Evolutionary conservation across 2,113 vertebrate species (phyloP).

Genomic region (Eolophus roseicapilla): DNA sequence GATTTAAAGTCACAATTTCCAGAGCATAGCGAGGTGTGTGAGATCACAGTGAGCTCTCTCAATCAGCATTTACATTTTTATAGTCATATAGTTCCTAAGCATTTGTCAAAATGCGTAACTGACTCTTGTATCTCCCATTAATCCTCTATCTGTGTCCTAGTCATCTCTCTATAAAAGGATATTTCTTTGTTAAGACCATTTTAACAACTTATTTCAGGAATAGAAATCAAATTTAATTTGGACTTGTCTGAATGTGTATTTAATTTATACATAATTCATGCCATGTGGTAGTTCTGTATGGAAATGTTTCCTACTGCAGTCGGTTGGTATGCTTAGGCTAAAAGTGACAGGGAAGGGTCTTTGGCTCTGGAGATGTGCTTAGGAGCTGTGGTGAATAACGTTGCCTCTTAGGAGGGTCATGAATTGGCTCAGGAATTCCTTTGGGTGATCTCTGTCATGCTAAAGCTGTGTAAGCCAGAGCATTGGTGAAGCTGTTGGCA

Average conservation of each 20-base stretch:
- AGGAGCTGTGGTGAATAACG: accelerated
- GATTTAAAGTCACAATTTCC: background rate
- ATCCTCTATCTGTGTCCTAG: background rate
- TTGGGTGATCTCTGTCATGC: background rate
- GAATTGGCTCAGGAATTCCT: background rate
- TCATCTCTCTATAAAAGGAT: background rate
- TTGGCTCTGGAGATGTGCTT: background rate
- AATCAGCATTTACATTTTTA: background rate
- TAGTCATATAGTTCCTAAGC: background rate
- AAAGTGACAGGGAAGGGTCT: background rate
- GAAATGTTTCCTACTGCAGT: background rate
- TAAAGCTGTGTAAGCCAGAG: background rate
- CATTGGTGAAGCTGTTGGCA: background rate
- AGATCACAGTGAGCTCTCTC: background rate
- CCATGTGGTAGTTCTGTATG: background rate
- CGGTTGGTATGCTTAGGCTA: accelerated
- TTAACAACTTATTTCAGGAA: background rate
- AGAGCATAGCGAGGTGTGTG: background rate
- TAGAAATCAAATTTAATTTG: background rate
- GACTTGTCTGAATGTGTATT: background rate
- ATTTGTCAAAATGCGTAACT: accelerated
- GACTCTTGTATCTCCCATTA: background rate
- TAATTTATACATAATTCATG: background rate
- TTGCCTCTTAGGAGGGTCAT: background rate
- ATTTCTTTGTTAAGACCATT: background rate